Conservation (phyloP, 2,113 vertebrate genomes). For the Myrmophylax atrothorax region DNA sequence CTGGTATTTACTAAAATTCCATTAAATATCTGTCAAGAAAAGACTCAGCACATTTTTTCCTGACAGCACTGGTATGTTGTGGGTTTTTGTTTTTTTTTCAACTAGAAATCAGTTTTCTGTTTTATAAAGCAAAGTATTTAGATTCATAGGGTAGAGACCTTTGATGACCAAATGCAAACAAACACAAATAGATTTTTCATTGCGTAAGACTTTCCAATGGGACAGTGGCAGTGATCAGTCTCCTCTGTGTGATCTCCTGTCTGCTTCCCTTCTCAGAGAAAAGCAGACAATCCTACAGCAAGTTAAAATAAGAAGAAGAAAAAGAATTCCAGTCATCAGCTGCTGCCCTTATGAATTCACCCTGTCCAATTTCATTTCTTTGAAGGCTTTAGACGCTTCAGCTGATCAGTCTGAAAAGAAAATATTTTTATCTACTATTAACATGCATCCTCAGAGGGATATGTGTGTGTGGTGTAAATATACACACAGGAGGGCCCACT, state of each 20-base stretch:
- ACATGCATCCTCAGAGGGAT: background rate
- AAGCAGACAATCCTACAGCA: background rate
- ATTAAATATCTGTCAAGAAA: background rate
- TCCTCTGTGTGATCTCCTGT: background rate
- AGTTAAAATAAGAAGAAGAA: background rate
- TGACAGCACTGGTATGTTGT: background rate
- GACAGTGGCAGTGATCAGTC: background rate
- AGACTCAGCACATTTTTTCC: background rate
- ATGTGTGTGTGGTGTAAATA: background rate
- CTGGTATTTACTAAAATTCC: background rate
- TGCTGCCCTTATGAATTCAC: background rate
- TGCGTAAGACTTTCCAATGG: background rate
- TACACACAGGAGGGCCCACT: background rate
- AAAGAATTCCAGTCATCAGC: background rate
- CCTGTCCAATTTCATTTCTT: background rate
- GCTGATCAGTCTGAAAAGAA: background rate
- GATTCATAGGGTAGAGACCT: background rate
- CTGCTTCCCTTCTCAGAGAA: background rate
- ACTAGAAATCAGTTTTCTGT: background rate
- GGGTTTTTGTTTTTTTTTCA: background rate
- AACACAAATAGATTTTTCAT: background rate
- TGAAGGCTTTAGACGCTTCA: background rate
- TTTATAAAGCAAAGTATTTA: background rate
- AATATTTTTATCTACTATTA: slow-evolving; percentile 2
- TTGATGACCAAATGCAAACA: background rate